A percentile compares a stretch with the other conserved stretches of the same genome.
Conservation (phyloP, 2,113 vertebrate genomes). For the Thinocorus orbignyianus region DNA sequence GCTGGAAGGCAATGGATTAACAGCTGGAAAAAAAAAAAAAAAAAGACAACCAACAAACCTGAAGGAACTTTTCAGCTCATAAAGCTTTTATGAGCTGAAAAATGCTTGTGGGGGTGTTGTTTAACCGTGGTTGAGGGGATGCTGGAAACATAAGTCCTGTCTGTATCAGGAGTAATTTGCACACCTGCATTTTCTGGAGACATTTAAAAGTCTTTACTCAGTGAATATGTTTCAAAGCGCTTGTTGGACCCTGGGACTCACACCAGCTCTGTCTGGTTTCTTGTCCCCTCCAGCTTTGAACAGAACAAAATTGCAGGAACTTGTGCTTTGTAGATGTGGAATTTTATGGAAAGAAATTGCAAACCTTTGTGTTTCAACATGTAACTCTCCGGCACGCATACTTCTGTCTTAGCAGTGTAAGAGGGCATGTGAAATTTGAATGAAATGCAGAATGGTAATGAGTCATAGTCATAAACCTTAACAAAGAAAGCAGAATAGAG, state of each 20-base stretch:
- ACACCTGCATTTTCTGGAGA: conserved; percentile 74
- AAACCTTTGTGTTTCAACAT: conserved; percentile 50
- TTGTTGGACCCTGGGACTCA: conserved; percentile 39
- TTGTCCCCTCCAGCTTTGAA: conserved; percentile 53
- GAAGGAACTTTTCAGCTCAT: conserved; percentile 74
- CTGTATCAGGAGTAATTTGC: conserved; percentile 75
- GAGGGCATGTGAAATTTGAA: conserved; percentile 43
- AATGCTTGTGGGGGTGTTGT: conserved; percentile 63
- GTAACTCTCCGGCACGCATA: conserved; percentile 29
- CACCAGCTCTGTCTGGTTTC: conserved; percentile 48
- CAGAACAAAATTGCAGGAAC: background rate
- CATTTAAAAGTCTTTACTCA: conserved; percentile 69
- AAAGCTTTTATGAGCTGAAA: conserved; percentile 77
- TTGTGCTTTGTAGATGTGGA: conserved; percentile 31
- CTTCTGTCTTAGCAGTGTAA: conserved; percentile 27
- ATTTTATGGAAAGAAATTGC: conserved; percentile 40
- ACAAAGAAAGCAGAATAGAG: conserved; percentile 18
- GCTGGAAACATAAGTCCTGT: conserved; percentile 65
- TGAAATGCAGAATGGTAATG: conserved; percentile 23
- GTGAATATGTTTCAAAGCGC: conserved; percentile 38
- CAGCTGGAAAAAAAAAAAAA: background rate
- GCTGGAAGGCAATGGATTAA: conserved; percentile 42
- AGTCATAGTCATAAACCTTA: conserved; percentile 37
- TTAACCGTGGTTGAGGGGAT: conserved; percentile 62
- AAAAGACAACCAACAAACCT: background rate